phyloP scores from a whole-genome alignment of 2,113 vertebrate species.

The Syngnathoides biaculeatus region DNA sequence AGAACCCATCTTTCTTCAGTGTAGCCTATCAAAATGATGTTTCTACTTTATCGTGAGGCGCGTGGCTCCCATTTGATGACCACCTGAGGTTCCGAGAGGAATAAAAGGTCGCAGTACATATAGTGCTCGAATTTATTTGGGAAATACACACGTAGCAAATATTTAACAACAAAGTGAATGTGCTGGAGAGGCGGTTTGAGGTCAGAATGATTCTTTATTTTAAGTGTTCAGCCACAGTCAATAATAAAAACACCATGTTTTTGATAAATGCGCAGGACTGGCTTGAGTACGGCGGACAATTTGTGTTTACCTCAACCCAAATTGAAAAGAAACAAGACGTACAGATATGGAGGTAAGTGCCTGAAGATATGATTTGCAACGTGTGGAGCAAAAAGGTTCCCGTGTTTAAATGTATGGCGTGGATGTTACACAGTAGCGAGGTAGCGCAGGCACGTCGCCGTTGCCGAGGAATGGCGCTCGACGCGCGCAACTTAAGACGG shows the following conservation, averaged over 20 bases:
- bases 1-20: background rate
- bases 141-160: background rate
- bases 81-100: background rate
- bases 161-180: background rate
- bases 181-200: background rate
- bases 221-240: background rate
- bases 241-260: background rate
- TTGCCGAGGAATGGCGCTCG: background rate
- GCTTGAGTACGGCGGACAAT: background rate
- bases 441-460: too few relatives aligned
- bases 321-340: conserved; percentile 25
- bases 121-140: background rate
- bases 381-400: background rate
- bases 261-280: background rate
- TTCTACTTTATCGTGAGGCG: background rate
- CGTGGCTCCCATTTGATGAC: background rate
- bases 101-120: background rate
- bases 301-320: conserved; percentile 4
- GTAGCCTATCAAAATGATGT: background rate
- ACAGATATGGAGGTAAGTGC: conserved; percentile 5
- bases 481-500: conserved; percentile 16
- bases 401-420: background rate
- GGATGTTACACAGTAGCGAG: background rate
- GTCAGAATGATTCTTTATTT: background rate
- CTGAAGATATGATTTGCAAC: conserved; percentile 31